Percentiles rank a stretch among this genome's conserved stretches.
These are phyloP conservation scores for Sebastolobus altivelis DNA, from an alignment of 2,797 vertebrate species.

Conservation along the genomic window DNA sequence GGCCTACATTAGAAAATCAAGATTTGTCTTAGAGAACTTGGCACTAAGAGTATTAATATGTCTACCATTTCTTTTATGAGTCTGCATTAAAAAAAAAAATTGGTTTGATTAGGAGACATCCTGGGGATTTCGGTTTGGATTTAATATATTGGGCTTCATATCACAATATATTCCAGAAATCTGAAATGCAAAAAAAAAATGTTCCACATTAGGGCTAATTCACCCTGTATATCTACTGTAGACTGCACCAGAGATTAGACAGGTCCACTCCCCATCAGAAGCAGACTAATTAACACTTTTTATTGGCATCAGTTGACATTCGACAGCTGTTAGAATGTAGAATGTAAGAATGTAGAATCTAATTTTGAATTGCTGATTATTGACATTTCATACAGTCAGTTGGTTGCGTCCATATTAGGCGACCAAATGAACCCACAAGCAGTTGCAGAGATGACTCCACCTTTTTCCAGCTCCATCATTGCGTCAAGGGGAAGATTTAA, in stretches of 20 bases:
- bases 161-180: too few relatives aligned
- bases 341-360: neutral
- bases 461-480: conserved; percentile 59
- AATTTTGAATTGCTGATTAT: neutral
- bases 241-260: neutral
- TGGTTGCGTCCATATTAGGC: conserved; percentile 50
- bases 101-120: too few relatives aligned
- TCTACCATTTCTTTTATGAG: too few relatives aligned
- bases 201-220: too few relatives aligned
- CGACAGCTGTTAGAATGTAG: neutral
- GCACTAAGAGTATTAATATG: too few relatives aligned
- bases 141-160: too few relatives aligned
- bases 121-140: too few relatives aligned
- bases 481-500: conserved; percentile 56
- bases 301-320: neutral
- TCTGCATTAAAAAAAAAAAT: too few relatives aligned
- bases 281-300: neutral
- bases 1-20: too few relatives aligned
- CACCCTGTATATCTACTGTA: too few relatives aligned
- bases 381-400: conserved; percentile 2
- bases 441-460: conserved; percentile 63
- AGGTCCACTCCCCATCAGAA: neutral
- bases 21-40: too few relatives aligned
- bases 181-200: too few relatives aligned
- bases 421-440: neutral